Base-by-base conservation (phyloP, 2,113 vertebrate species). In the Centrocercus urophasianus region DNA sequence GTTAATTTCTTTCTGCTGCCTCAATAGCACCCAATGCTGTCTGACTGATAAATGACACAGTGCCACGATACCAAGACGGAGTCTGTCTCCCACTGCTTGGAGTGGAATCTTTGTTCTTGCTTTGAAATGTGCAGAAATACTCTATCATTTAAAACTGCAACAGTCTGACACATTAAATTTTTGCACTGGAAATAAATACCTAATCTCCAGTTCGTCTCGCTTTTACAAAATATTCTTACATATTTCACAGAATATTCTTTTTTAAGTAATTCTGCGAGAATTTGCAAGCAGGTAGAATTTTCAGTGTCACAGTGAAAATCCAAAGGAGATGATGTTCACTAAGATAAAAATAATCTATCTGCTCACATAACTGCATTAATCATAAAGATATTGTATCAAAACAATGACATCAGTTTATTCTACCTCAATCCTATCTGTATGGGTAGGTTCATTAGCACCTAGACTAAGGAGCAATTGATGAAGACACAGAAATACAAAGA, bases 21-120 rank as follows among this genome's bases (percentile, higher is more conserved):
- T 8, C 18, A 27, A 18, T 24, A 52, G 30, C 11, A 32, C 1
- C 0, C 13, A 0, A 0, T 30, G 6, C 4, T 40, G 6, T 40
- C 18, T 28, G 30, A 40, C 15, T n/a, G 11, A 88, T 79, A 72
- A 83, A 67, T 52, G 21, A 57, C 24, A 50, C 3, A 10, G 2
- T 6, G 3, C 5, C 32, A 5, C 19, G 13, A 32, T 9, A 45
- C 8, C n/a, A 70, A 32, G 3, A 45, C 11, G 2, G 6, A 5
- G 1, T 50, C 59, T 67, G 24, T 75, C 42, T 66, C 28, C 38
- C 18, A 34, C 2, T 40, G 10, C 16, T 40, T 65, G 2, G 3
- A 73, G 15, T 10, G 1, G 1, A 9, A 38, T 85, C 56, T 79
- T 89, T 67, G 22, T 2, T 82, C 32, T 43, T 85, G 5, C 15